Conservation (phyloP, 2,113 vertebrate genomes). For the Dasyurus viverrinus region DNA sequence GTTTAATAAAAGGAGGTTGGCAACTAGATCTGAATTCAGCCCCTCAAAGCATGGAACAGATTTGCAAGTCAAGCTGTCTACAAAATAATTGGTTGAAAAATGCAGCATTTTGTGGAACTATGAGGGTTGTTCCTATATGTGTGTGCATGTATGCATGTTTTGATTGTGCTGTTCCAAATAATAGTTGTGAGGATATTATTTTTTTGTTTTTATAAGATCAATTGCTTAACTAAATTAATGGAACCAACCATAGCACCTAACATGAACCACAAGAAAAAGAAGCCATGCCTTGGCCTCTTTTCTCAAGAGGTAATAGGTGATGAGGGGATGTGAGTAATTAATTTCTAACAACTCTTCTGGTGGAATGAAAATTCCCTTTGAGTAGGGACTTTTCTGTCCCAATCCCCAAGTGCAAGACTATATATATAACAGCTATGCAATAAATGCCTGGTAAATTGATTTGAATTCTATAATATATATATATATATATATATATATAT, state of each 20-base stretch:
- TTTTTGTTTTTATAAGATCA: background rate
- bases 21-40: background rate
- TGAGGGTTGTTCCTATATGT: background rate
- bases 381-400: background rate
- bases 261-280: background rate
- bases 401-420: background rate
- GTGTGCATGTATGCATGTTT: background rate
- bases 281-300: background rate
- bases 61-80: background rate
- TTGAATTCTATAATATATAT: background rate
- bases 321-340: background rate
- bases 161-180: background rate
- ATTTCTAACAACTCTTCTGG: background rate
- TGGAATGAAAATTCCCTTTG: background rate
- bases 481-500: no score
- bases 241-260: background rate
- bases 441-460: background rate
- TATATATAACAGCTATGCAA: background rate
- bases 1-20: background rate
- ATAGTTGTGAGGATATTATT: background rate
- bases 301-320: background rate
- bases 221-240: background rate
- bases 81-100: constrained; percentile 3
- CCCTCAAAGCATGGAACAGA: background rate
- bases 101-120: background rate